Conservation (phyloP, 2,888 invertebrate genomes). For the Trichogramma evanescens region DNA sequence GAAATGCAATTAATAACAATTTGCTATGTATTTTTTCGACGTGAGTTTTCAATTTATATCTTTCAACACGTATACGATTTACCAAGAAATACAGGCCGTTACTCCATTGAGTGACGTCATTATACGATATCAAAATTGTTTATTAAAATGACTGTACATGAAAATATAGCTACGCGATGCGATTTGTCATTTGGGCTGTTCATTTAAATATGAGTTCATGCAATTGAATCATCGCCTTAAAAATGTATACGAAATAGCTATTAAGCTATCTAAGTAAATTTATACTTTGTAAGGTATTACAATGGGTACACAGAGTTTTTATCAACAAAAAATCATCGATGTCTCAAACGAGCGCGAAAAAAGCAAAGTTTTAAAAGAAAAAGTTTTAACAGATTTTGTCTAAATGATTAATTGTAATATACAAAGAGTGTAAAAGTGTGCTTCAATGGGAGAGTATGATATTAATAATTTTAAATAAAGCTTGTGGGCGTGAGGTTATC, state of each 20-base stretch:
- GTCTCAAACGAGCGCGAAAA: slow-evolving; percentile 30
- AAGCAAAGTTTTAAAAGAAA: slow-evolving; percentile 7
- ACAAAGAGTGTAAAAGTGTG: slow-evolving; percentile 13
- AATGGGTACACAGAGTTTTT: slow-evolving; percentile 42
- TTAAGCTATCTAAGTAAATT: slow-evolving; percentile 48
- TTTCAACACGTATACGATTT: slow-evolving; percentile 19
- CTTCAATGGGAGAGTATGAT: slow-evolving; percentile 12
- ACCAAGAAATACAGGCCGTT: slow-evolving; percentile 10
- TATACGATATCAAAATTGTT: slow-evolving; percentile 17
- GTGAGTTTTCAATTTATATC: no score
- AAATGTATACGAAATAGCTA: slow-evolving; percentile 49
- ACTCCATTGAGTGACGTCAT: slow-evolving; percentile 10
- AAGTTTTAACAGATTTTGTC: not conserved
- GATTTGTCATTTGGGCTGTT: slow-evolving; percentile 42
- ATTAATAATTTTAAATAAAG: slow-evolving; percentile 12
- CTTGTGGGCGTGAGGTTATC: slow-evolving; percentile 16
- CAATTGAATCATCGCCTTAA: slow-evolving; percentile 50
- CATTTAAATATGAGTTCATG: slow-evolving; percentile 46
- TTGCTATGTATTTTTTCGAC: no score
- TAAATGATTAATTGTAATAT: not conserved
- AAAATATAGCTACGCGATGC: slow-evolving; percentile 22
- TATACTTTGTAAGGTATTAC: slow-evolving; percentile 44
- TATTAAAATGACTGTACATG: not conserved
- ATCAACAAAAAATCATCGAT: slow-evolving; percentile 35
- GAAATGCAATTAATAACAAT: no score